phyloP scores from a whole-genome alignment of 2,888 invertebrate species.

The Polyploca ridens region DNA sequence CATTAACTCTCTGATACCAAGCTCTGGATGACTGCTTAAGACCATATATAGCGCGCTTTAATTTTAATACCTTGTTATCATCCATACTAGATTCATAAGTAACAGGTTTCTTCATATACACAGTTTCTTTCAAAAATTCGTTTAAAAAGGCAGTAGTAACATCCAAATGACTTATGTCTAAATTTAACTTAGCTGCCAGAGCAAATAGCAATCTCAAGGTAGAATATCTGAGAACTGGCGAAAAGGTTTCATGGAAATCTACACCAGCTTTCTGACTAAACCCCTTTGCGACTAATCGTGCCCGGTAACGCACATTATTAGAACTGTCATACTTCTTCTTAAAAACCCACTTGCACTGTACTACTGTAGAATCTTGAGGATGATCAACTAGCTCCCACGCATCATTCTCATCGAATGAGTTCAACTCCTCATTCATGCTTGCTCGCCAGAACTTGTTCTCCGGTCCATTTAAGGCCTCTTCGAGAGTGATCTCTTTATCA shows the following conservation, averaged over 20 bases:
- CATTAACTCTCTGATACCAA: slow-evolving; percentile 2
- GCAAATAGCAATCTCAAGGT: slow-evolving; percentile 27
- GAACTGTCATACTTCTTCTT: slow-evolving; percentile 22
- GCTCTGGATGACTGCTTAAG: background rate
- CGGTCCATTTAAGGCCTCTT: slow-evolving; percentile 20
- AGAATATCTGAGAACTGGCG: slow-evolving; percentile 23
- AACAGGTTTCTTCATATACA: slow-evolving; percentile 23
- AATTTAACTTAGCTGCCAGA: slow-evolving; percentile 16
- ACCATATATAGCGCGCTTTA: slow-evolving; percentile 12
- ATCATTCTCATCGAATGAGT: slow-evolving; percentile 20
- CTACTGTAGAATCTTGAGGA: slow-evolving; percentile 13
- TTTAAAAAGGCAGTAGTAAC: slow-evolving; percentile 25
- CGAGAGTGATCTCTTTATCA: background rate
- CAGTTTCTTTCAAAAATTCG: slow-evolving; percentile 20
- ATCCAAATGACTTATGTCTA: slow-evolving; percentile 24
- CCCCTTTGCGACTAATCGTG: slow-evolving; percentile 24
- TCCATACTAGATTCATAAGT: too few species aligned
- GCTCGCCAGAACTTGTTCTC: slow-evolving; percentile 18
- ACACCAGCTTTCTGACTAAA: slow-evolving; percentile 21
- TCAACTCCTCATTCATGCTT: slow-evolving; percentile 19
- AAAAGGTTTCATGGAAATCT: slow-evolving; percentile 23
- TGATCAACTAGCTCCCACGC: slow-evolving; percentile 20
- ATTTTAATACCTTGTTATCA: slow-evolving; percentile 23
- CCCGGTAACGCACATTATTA: slow-evolving; percentile 23
- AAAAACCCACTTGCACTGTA: slow-evolving; percentile 21